Base-by-base conservation (phyloP, 2,113 vertebrate genomes). In the Mormyrus iriodes region DNA sequence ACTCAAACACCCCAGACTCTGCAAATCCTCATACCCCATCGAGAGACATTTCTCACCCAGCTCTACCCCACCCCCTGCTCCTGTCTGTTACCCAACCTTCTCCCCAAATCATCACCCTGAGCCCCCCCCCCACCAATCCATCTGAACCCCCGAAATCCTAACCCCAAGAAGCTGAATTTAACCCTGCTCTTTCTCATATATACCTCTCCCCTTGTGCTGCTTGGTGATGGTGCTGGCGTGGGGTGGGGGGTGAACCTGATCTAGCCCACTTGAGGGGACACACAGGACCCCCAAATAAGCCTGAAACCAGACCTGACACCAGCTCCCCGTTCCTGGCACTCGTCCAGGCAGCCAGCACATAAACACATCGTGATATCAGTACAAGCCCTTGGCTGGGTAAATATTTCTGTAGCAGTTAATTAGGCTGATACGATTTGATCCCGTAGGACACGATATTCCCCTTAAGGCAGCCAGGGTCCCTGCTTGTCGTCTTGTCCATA, bases 361-460 rank as follows among this genome's bases (percentile, higher is more conserved):
- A 94, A 95, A 95, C 95, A 94, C 94, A 93, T 95, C 93, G 91
- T 92, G 92, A 89, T 91, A 92, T 90, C 90, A 91, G 90, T 92
- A 92, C 82, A 85, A 92, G 92, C 90, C 89, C 91, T 94, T 90
- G 92, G 92, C 94, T 94, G 93, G 94, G 93, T 95, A 94, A 95
- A 95, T 96, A 95, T 96, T 95, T 95, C 95, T 94, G 94, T 94
- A 92, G 93, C 95, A 93, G 95, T 95, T 95, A 95, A 95, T 95
- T 94, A 94, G 93, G 88, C 91, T 92, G 91, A 93, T 92, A 91
- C 92, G 92, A 94, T 94, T 94, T 91, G 92, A 89, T 92, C 94
- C 92, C 91, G 91, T 91, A 58, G 85, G 91, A 91, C 89, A 46
- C 90, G 90, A 87, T 46, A 61, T 65, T 91, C 91, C 91, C 90